Conservation (phyloP, 2,113 vertebrate genomes). For the Podarcis muralis region DNA sequence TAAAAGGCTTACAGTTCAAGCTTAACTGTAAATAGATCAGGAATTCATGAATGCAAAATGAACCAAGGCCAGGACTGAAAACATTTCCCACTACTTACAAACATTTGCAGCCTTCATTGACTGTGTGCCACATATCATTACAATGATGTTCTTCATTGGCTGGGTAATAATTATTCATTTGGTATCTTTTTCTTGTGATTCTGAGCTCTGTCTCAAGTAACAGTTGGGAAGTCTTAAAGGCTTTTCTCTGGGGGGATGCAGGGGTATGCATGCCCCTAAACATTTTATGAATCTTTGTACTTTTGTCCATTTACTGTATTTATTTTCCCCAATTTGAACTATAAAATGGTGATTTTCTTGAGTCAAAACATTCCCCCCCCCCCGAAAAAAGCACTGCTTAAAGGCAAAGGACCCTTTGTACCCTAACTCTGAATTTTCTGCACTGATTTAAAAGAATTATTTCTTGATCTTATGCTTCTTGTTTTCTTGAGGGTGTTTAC, state of each 20-base stretch:
- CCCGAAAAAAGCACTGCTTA: too few species aligned
- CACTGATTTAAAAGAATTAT: neutral
- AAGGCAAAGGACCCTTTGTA: neutral
- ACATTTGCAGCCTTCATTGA: neutral
- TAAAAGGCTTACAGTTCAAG: neutral
- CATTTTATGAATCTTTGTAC: too few species aligned
- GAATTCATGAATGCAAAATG: conserved; percentile 10
- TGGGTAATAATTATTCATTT: conserved; percentile 13
- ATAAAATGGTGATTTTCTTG: too few species aligned
- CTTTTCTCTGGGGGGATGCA: too few species aligned
- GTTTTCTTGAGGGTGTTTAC: neutral
- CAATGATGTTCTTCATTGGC: neutral
- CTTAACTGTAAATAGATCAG: conserved; percentile 4
- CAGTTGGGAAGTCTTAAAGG: neutral
- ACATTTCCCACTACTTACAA: neutral
- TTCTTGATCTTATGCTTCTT: neutral
- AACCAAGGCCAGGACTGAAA: conserved; percentile 7
- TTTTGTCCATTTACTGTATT: too few species aligned
- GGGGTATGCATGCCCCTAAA: too few species aligned
- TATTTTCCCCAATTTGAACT: too few species aligned
- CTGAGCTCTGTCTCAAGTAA: neutral
- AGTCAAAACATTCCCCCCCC: too few species aligned
- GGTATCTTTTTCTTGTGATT: neutral
- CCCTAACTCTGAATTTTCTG: neutral
- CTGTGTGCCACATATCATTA: neutral